phyloP scores from a whole-genome alignment of 2,888 invertebrate species.

The Pheosia gnoma region DNA sequence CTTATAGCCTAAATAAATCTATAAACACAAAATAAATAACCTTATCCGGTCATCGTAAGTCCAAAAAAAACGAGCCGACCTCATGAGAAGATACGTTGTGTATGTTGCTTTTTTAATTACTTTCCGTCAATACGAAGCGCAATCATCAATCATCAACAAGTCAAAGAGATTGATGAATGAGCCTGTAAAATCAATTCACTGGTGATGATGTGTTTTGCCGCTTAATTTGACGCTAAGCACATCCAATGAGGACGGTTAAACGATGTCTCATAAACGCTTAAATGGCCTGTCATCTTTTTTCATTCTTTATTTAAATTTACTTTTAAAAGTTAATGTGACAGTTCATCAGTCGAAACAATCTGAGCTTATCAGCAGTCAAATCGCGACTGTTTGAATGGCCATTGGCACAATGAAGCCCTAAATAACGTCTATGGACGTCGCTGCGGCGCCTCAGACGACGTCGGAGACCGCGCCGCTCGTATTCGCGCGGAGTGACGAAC shows the following conservation, averaged over 20 bases:
- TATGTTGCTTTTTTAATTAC: slow-evolving; percentile 75
- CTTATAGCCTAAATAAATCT: slow-evolving; percentile 11
- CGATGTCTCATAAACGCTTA: slow-evolving; percentile 37
- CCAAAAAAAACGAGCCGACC: slow-evolving; percentile 39
- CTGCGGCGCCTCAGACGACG: slow-evolving; percentile 76
- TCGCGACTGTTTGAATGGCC: slow-evolving; percentile 67
- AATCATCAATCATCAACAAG: slow-evolving; percentile 81
- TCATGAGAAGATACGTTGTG: slow-evolving; percentile 54
- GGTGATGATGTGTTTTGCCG: slow-evolving; percentile 72
- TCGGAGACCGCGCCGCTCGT: slow-evolving; percentile 52
- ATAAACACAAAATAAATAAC: slow-evolving; percentile 10
- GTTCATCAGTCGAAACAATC: slow-evolving; percentile 74
- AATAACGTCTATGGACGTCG: slow-evolving; percentile 75
- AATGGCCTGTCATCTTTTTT: slow-evolving; percentile 28
- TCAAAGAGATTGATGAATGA: slow-evolving; percentile 77
- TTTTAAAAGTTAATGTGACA: slow-evolving; percentile 64
- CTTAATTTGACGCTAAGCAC: slow-evolving; percentile 80
- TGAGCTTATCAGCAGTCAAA: slow-evolving; percentile 72
- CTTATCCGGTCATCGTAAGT: slow-evolving; percentile 27
- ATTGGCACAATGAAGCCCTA: slow-evolving; percentile 80
- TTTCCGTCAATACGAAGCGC: slow-evolving; percentile 67
- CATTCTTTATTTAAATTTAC: slow-evolving; percentile 23
- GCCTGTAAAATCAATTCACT: slow-evolving; percentile 72
- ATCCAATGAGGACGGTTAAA: slow-evolving; percentile 43
- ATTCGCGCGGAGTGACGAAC: slow-evolving; percentile 70